These are phyloP conservation scores for Cuculus canorus DNA, from an alignment of 2,797 vertebrate species.

Conservation along the genomic window DNA sequence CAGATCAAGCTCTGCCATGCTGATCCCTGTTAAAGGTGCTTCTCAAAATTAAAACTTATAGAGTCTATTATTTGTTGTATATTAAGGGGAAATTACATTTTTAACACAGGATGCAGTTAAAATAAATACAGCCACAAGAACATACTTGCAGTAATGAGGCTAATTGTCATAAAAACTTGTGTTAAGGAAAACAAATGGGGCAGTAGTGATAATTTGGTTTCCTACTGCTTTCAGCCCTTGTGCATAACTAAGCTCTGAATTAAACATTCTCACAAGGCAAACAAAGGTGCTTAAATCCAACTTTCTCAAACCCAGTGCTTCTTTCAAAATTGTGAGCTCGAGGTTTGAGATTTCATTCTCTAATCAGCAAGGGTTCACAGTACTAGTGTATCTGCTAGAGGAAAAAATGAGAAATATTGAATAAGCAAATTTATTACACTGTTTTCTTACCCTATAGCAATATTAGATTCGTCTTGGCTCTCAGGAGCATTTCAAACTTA, in stretches of 20 bases:
- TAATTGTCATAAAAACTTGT: neutral
- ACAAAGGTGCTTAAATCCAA: neutral
- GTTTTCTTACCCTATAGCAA: neutral
- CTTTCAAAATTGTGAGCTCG: neutral
- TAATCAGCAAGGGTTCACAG: neutral
- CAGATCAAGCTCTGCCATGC: neutral
- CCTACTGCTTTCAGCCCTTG: neutral
- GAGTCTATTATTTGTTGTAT: neutral
- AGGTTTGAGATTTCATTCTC: neutral
- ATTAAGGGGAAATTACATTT: neutral
- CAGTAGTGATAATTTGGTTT: neutral
- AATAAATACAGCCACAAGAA: neutral
- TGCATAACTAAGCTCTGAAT: neutral
- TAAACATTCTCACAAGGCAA: neutral
- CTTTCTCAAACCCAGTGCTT: neutral
- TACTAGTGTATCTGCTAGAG: neutral
- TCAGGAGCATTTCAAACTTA: neutral
- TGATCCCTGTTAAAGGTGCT: neutral
- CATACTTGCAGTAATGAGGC: neutral
- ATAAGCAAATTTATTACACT: neutral
- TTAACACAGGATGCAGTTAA: neutral
- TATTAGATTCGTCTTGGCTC: neutral
- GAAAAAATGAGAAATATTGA: neutral
- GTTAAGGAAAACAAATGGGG: neutral
- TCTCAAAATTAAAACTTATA: neutral